Conservation (phyloP, 2,888 invertebrate species). For the Amiota mariae region DNA sequence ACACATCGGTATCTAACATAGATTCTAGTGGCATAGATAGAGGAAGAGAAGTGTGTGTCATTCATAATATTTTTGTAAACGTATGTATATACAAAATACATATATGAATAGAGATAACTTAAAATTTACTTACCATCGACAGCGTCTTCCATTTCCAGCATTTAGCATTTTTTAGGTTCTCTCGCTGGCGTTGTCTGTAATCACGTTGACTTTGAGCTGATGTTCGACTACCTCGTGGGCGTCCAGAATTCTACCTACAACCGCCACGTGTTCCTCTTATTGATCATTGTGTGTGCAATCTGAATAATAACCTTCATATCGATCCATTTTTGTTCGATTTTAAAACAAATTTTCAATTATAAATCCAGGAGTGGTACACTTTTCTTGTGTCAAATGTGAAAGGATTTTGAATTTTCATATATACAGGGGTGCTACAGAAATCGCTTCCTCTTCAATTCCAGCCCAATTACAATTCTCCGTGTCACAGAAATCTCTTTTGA, state of each 20-base stretch:
- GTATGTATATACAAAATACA: background rate
- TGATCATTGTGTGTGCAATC: background rate
- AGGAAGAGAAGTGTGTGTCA: slow-evolving; percentile 1
- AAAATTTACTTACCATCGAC: background rate
- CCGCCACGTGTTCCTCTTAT: too few relatives aligned
- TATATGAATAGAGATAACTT: background rate
- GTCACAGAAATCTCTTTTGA: too few relatives aligned
- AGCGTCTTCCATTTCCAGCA: background rate
- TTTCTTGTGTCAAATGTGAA: too few relatives aligned
- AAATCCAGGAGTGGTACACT: too few relatives aligned
- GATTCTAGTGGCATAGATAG: background rate
- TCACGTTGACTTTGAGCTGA: background rate
- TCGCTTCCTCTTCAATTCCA: too few relatives aligned
- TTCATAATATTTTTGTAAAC: background rate
- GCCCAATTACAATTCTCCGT: too few relatives aligned
- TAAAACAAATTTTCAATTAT: too few relatives aligned
- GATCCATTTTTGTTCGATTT: background rate
- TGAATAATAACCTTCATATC: background rate
- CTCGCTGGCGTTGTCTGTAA: too few relatives aligned
- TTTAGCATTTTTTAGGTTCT: background rate
- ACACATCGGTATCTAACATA: background rate
- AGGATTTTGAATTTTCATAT: too few relatives aligned
- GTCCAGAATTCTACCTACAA: background rate
- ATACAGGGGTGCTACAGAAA: too few relatives aligned
- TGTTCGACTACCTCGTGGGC: background rate